Evolutionary conservation across 2,113 vertebrate genomes (phyloP), one percentile per base, ranked within the genome.

Genomic region (Neogobius melanostomus): DNA sequence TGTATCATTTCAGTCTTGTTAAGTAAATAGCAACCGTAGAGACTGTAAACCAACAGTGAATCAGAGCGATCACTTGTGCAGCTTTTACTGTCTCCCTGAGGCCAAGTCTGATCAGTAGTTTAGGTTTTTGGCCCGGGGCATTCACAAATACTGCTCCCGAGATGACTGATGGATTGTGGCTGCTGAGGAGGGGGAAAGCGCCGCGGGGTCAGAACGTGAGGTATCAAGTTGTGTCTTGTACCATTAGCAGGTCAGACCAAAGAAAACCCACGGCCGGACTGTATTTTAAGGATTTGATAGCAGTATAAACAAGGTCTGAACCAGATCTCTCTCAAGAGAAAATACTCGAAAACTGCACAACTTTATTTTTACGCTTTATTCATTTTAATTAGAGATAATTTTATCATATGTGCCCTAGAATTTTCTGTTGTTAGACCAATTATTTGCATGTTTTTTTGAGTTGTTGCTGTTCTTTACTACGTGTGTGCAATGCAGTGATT

Each of bases 161-260:
- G 69, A 73, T 80, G 75, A 80, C 36, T 80, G 87, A 83, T 72
- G 74, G 66, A 59, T 72, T 60, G 76, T 56, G 11, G 67, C 63
- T 54, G 67, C 69, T 59, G 68, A 61, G 43, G 63, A 68, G 71
- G 72, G 68, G 74, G 66, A 68, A 70, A 72, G 72, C 65, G 64
- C 49, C 47, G 50, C 6, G 0, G 42, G 12, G 11, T 28, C 57
- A 68, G 64, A 69, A 83, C 62, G 54, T 8, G 14, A 14, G 28
- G 49, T 50, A 68, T 11, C 52, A 49, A 66, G 75, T 69, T 28
- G 53, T 56, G 53, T 56, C 53, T 56, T 56, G 53, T 11, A 6
- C 28, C 28, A 36, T 56, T 28, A 56, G 53, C 9, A 56, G 53
- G 53, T 56, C 28, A 28, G 10, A 28, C 17, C 17, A 11, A 17